Evolutionary conservation across 2,113 vertebrate species (phyloP), one percentile per base, ranked within the genome.

Genomic region (Emydura subglobosa): DNA sequence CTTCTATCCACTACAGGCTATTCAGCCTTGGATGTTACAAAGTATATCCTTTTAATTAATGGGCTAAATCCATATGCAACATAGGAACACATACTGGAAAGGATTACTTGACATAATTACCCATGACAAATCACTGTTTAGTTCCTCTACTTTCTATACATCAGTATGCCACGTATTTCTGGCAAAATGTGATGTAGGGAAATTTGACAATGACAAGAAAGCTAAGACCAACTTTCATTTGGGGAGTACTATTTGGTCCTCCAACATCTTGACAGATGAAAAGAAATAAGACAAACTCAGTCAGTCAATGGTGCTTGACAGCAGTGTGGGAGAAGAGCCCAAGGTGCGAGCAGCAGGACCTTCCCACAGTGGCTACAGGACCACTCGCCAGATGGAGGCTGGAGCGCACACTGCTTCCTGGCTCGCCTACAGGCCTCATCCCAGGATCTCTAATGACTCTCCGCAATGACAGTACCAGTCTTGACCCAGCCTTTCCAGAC

Each of bases 31-130:
- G 25, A 95, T 72, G 51, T 89, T 86, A 94, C 53, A 94, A 72
- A 93, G 61, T 22, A 95, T 42, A 25, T 74, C 25, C 25, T 87
- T 92, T 86, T 87, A 94, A 92, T 92, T 93, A 92, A 85, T 65
- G 90, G 86, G 50, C 86, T 84, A 87, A 94, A 93, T 93, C 65
- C 53, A 81, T 5, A 42, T 31, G 53, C 55, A 84, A 65, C 22
- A 78, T 31, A 16, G 76, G 78, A 13, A 91, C 21, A 11, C 85
- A 61, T 82, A 94, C 34, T 11, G 7, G 44, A 91, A 90, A 54
- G 79, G 50, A 39, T 39, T 54, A 91, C 49, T 80, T 82, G 22
- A 84, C 68, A 39, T 42, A 89, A 83, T 50, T 88, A 83, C 14
- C 85, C 68, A 68, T 19, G 49, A 65, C 16, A 79, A 5, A 61